These are phyloP conservation scores for Spea hammondii DNA, from an alignment of 2,797 vertebrate genomes.

Conservation along the genomic window DNA sequence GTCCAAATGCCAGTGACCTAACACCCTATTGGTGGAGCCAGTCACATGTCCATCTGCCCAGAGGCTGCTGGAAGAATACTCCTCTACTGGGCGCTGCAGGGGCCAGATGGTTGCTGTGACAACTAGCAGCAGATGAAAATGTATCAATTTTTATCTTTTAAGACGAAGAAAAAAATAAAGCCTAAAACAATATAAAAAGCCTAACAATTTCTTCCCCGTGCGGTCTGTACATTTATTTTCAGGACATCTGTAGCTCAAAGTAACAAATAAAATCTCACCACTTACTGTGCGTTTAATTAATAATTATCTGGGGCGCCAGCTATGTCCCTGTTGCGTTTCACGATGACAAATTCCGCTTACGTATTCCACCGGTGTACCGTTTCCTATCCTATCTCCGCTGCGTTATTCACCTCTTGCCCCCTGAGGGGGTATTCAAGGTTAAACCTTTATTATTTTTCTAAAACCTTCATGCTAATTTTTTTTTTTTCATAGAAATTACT, in stretches of 20 bases:
- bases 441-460: slow-evolving; percentile 31
- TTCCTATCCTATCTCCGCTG: slow-evolving; percentile 31
- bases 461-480: background rate
- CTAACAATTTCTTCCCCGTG: no score
- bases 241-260: background rate
- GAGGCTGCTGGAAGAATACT: no score
- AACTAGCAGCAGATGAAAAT: no score
- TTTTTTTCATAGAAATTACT: background rate
- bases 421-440: slow-evolving; percentile 43
- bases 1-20: no score
- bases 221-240: no score
- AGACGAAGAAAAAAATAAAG: no score
- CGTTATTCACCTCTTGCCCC: slow-evolving; percentile 36
- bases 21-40: no score
- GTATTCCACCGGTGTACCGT: slow-evolving; percentile 19
- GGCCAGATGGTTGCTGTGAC: no score
- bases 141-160: no score
- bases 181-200: no score
- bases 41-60: no score
- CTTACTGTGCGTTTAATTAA: background rate
- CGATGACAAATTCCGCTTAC: slow-evolving; percentile 27
- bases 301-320: slow-evolving; percentile 8
- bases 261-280: background rate
- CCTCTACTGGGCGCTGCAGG: no score
- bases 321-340: slow-evolving; percentile 12